Evolutionary conservation across 2,797 vertebrate genomes (phyloP).

Genomic region (Synanceia verrucosa): DNA sequence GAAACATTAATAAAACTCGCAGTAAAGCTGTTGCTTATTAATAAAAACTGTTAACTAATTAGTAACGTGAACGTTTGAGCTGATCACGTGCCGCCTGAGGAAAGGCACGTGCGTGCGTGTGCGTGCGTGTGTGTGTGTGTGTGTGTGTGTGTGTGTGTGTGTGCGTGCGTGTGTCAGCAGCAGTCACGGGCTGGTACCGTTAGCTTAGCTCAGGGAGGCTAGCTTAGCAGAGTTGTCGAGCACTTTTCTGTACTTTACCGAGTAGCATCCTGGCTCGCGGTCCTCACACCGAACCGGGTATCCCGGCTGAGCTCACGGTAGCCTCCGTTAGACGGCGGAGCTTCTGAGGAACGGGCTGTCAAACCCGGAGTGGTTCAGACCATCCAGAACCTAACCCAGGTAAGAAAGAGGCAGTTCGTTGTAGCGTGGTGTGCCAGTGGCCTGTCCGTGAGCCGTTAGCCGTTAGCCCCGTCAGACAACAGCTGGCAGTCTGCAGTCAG

Average conservation of each 20-base stretch:
- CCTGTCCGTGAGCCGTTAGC: slow-evolving; percentile 27
- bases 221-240: slow-evolving; percentile 24
- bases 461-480: slow-evolving; percentile 2
- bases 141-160: too few species aligned
- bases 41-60: too few species aligned
- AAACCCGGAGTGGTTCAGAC: not conserved
- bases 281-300: slow-evolving; percentile 30
- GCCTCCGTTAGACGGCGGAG: not conserved
- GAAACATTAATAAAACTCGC: too few species aligned
- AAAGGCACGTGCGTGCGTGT: too few species aligned
- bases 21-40: too few species aligned
- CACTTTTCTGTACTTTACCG: slow-evolving; percentile 47
- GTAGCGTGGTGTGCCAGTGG: slow-evolving; percentile 32
- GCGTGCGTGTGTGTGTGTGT: too few species aligned
- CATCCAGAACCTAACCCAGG: not conserved
- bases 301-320: not conserved
- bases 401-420: not conserved
- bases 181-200: slow-evolving; percentile 38
- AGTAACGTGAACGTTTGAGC: too few species aligned
- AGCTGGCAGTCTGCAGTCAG: slow-evolving; percentile 16
- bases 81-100: too few species aligned
- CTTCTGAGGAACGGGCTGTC: not conserved
- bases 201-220: slow-evolving; percentile 12
- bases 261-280: slow-evolving; percentile 64
- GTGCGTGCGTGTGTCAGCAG: not conserved